Evolutionary conservation across 2,888 invertebrate species (phyloP).

Genomic region (Galerucella calmariensis): DNA sequence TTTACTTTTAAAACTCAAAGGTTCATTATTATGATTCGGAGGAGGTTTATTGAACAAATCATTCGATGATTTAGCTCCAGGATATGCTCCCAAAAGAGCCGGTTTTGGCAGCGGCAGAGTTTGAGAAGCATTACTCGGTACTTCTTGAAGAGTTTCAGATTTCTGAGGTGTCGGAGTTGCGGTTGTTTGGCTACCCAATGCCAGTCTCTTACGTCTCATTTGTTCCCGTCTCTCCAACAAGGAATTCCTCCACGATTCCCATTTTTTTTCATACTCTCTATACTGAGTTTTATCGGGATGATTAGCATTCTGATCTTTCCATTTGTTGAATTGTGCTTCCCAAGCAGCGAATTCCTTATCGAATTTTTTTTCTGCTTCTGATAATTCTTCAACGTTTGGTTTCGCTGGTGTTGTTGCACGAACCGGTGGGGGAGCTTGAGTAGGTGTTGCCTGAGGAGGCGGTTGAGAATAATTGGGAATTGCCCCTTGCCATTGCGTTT

Average conservation of each 20-base stretch:
- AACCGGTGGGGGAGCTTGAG: conserved; percentile 3
- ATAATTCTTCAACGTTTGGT: conserved; percentile 60
- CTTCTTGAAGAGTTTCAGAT: conserved; percentile 13
- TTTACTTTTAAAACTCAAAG: conserved; percentile 53
- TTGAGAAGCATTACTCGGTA: conserved; percentile 13
- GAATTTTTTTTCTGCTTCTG: conserved; percentile 84
- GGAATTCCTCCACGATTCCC: conserved; percentile 85
- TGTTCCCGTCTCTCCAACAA: conserved; percentile 83
- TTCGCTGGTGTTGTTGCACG: conserved; percentile 13
- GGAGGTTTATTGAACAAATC: conserved; percentile 49
- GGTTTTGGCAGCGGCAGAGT: conserved; percentile 10
- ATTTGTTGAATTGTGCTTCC: conserved; percentile 91
- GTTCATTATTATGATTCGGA: conserved; percentile 57
- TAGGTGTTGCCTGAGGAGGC: conserved; percentile 29
- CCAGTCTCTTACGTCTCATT: conserved; percentile 76
- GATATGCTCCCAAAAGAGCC: conserved; percentile 35
- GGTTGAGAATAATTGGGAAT: conserved; percentile 38
- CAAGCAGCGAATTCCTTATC: conserved; percentile 90
- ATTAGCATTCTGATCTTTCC: conserved; percentile 91
- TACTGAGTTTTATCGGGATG: conserved; percentile 92
- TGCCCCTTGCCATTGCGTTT: conserved; percentile 28
- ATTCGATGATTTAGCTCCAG: conserved; percentile 25
- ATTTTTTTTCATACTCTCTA: conserved; percentile 86
- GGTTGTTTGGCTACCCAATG: conserved; percentile 46
- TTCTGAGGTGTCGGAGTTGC: conserved; percentile 19